These are phyloP conservation scores for Elgonia sp. DNA, from an alignment of 2,888 invertebrate genomes.

Conservation along the genomic window DNA sequence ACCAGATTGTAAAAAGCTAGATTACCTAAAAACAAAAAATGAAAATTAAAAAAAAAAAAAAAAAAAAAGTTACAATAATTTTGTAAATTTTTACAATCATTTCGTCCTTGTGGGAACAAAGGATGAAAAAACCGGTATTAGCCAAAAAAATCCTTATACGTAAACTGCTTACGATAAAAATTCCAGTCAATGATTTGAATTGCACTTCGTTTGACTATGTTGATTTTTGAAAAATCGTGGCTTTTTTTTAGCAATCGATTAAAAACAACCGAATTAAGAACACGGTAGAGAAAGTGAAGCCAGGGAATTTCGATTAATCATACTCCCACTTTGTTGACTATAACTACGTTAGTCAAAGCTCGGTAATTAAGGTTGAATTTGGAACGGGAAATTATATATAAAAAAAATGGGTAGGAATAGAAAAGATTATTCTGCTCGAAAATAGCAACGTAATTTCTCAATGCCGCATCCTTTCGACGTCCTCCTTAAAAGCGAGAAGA, in stretches of 20 bases:
- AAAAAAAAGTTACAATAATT: no score
- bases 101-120: no score
- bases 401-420: not conserved
- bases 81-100: no score
- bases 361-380: not conserved
- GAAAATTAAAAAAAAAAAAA: no score
- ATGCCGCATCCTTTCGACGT: slow-evolving; percentile 40
- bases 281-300: no score
- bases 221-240: not conserved
- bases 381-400: not conserved
- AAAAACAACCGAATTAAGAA: not conserved
- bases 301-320: no score
- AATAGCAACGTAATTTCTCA: slow-evolving; percentile 22
- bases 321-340: not conserved
- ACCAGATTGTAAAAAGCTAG: no score
- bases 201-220: slow-evolving; percentile 51
- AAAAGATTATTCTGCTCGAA: slow-evolving; percentile 2
- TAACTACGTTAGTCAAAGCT: slow-evolving; percentile 47
- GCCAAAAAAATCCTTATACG: no score
- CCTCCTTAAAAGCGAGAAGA: slow-evolving; percentile 48
- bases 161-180: slow-evolving; percentile 7
- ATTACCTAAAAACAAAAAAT: no score
- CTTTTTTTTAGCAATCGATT: not conserved
- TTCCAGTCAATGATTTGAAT: slow-evolving; percentile 53
- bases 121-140: no score